Evolutionary conservation across 2,113 vertebrate genomes (phyloP).

Genomic region (Etheostoma cragini): DNA sequence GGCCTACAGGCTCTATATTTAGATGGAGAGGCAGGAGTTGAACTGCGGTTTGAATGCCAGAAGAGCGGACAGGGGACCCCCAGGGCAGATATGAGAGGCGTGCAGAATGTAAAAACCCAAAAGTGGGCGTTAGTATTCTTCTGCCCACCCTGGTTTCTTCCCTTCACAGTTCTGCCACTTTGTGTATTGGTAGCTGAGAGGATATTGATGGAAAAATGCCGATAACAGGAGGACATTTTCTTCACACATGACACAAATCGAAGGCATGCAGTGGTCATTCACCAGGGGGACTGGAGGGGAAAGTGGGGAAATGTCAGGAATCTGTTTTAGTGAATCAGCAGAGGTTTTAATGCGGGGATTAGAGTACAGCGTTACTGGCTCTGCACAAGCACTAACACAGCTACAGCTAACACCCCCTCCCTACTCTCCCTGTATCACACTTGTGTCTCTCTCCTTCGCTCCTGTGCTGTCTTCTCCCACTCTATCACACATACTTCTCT

Average conservation of each 20-base stretch:
- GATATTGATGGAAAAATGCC: slow-evolving; percentile 27
- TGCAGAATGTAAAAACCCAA: slow-evolving; percentile 53
- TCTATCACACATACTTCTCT: slow-evolving; percentile 45
- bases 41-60: slow-evolving; percentile 57
- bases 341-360: slow-evolving; percentile 80
- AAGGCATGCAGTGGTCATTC: slow-evolving; percentile 31
- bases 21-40: slow-evolving; percentile 60
- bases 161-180: slow-evolving; percentile 40
- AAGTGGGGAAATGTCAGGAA: slow-evolving; percentile 72
- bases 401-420: slow-evolving; percentile 61
- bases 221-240: slow-evolving; percentile 14
- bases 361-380: slow-evolving; percentile 63
- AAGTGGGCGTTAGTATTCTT: slow-evolving; percentile 49
- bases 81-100: slow-evolving; percentile 67
- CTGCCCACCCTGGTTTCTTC: slow-evolving; percentile 45
- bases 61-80: slow-evolving; percentile 53
- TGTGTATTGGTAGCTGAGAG: slow-evolving; percentile 46
- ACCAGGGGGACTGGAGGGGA: slow-evolving; percentile 32
- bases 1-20: slow-evolving; percentile 63
- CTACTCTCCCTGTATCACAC: slow-evolving; percentile 58
- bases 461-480: slow-evolving; percentile 59
- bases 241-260: slow-evolving; percentile 37
- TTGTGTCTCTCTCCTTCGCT: slow-evolving; percentile 42
- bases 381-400: slow-evolving; percentile 52
- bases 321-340: slow-evolving; percentile 78